phyloP scores from a whole-genome alignment of 2,888 invertebrate genomes.

The Brachyptera risi region DNA sequence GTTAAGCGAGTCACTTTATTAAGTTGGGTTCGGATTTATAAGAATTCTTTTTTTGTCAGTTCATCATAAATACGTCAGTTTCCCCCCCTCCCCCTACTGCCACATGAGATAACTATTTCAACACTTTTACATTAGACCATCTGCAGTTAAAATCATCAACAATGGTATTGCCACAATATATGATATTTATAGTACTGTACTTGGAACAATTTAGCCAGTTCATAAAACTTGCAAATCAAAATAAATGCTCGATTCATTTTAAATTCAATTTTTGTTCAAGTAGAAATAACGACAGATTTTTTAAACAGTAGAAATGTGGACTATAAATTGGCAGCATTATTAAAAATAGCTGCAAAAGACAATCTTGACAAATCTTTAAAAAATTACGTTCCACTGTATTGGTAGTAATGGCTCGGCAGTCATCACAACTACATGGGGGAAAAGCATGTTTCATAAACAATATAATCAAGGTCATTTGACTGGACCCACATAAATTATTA shows the following conservation, averaged over 20 bases:
- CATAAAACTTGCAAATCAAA: neutral
- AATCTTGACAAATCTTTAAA: neutral
- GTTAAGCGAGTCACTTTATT: constrained; percentile 27
- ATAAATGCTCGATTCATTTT: too few species aligned
- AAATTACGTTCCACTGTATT: neutral
- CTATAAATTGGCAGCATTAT: neutral
- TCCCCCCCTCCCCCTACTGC: neutral
- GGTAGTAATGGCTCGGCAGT: too few species aligned
- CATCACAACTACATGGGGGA: too few species aligned
- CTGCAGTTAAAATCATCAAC: neutral
- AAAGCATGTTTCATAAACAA: too few species aligned
- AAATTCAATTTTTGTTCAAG: too few species aligned
- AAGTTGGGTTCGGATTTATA: constrained; percentile 14
- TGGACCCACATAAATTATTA: too few species aligned
- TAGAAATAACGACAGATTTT: neutral
- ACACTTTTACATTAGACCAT: neutral
- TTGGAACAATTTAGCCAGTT: neutral
- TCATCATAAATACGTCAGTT: neutral
- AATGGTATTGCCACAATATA: neutral
- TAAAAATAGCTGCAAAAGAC: neutral
- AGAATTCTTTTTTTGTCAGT: constrained; percentile 6
- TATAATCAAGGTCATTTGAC: too few species aligned
- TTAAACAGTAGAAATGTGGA: neutral
- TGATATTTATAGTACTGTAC: neutral
- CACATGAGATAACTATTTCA: too few species aligned